Conservation (phyloP, 2,888 invertebrate species). For the Agonum fuliginosum region DNA sequence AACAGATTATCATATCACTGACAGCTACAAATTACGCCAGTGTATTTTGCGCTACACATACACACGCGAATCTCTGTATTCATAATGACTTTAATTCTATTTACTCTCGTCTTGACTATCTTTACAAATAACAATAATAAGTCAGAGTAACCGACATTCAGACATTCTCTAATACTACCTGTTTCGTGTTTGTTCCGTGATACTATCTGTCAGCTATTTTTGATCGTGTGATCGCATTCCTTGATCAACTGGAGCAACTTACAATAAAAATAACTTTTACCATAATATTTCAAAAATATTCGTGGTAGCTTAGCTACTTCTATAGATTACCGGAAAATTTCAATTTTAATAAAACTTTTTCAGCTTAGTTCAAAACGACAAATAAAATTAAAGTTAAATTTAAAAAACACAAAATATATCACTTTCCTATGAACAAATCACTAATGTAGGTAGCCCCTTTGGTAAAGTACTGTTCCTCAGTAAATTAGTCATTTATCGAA, state of each 20-base stretch:
- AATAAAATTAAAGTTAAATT: too few species aligned
- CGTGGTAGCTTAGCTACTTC: too few species aligned
- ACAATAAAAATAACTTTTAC: not conserved
- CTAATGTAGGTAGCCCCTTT: too few species aligned
- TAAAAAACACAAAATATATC: too few species aligned
- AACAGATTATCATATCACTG: conserved; percentile 43
- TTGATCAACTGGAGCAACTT: too few species aligned
- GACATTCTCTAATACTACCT: conserved; percentile 37
- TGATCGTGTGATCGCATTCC: conserved; percentile 17
- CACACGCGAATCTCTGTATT: not conserved
- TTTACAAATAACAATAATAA: conserved; percentile 33
- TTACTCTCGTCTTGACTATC: conserved; percentile 22
- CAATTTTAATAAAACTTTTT: too few species aligned
- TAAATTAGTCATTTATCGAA: too few species aligned
- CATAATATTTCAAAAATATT: not conserved
- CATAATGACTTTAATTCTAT: conserved; percentile 38
- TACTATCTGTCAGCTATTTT: not conserved
- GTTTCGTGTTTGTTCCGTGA: too few species aligned
- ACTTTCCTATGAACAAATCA: too few species aligned
- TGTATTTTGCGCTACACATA: conserved; percentile 28
- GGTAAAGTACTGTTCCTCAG: too few species aligned
- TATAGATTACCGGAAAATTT: too few species aligned
- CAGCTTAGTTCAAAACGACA: too few species aligned
- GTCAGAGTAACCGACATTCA: conserved; percentile 20
- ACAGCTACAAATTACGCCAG: conserved; percentile 40